Percentiles rank a stretch among this genome's conserved stretches.
Conservation (phyloP, 2,888 invertebrate genomes). For the Omphaloscelis lunosa region DNA sequence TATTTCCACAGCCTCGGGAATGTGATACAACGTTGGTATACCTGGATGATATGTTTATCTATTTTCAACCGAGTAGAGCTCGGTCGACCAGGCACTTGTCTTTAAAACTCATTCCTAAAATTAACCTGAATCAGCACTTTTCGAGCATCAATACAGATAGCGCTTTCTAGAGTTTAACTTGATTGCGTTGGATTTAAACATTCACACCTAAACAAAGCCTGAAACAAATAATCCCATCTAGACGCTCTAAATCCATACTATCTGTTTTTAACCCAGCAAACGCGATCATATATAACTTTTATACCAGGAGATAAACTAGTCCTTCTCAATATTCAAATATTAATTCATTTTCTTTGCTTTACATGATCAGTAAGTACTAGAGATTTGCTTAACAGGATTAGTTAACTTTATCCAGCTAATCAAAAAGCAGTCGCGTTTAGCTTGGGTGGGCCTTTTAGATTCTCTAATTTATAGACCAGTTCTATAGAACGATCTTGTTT, state of each 20-base stretch:
- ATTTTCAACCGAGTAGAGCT: no score
- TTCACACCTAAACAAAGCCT: no score
- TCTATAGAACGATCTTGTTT: conserved; percentile 1
- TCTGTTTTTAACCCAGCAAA: conserved; percentile 45
- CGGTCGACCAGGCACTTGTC: neutral
- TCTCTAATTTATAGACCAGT: conserved; percentile 41
- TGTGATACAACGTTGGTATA: no score
- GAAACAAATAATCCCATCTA: conserved; percentile 9
- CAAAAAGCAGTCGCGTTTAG: conserved; percentile 38
- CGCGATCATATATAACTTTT: conserved; percentile 59
- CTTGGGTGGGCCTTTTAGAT: conserved; percentile 58
- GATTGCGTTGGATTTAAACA: neutral
- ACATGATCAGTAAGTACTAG: conserved; percentile 45
- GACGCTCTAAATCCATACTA: neutral
- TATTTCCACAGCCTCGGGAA: no score
- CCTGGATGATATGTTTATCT: no score
- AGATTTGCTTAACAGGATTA: conserved; percentile 67
- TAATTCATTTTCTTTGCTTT: conserved; percentile 62
- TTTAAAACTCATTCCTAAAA: neutral
- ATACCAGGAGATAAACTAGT: conserved; percentile 61
- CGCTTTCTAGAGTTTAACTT: neutral
- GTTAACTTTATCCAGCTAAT: conserved; percentile 34
- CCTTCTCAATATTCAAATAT: conserved; percentile 66
- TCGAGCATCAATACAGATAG: neutral
- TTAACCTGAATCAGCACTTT: neutral